Base-by-base conservation (phyloP, 2,113 vertebrate species). In the Takifugu bimaculatus region DNA sequence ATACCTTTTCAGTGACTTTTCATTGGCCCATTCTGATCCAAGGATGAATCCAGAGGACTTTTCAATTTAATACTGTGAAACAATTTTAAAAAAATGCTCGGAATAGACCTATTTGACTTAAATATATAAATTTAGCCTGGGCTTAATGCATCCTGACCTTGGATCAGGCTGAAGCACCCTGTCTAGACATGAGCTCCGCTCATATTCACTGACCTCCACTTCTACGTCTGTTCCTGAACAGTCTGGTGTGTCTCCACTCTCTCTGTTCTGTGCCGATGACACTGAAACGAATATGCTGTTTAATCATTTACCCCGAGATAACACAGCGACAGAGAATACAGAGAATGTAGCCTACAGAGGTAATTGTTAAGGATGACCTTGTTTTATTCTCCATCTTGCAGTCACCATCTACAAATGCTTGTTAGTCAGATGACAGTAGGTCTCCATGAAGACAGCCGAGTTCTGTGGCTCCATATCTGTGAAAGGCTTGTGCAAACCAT, bases 151-250 rank as follows among this genome's bases (percentile, higher is more conserved):
- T 49, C 54, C 50, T 80, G 80, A 70, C 65, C 76, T 57, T 58
- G 74, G 85, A 82, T 81, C 79, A 83, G 52, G 15, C 54, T 82
- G 77, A 80, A 85, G 78, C 68, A 80, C 70, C 49, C 47, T 69
- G 70, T 87, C 83, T 85, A 84, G 83, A 87, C 80, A 60, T 35
- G 45, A 63, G 66, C 67, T 64, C 68, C 67, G 53, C 75, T 76
- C 48, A 42, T 32, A 72, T 66, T 48, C n/a, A n/a, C 49, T 39
- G 43, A 65, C 26, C 48, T 47, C 45, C 60, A 64, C 48, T 20
- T 52, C 59, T 60, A 57, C 55, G 32, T 65, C 69, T 66, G 4
- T 65, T 72, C 53, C 62, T 32, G 58, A 48, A 47, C 26, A 63
- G 29, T 50, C 42, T 51, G 4, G 42, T 62, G 48, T 50, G 14